Conservation (phyloP, 2,113 vertebrate species). For the Takifugu bimaculatus region DNA sequence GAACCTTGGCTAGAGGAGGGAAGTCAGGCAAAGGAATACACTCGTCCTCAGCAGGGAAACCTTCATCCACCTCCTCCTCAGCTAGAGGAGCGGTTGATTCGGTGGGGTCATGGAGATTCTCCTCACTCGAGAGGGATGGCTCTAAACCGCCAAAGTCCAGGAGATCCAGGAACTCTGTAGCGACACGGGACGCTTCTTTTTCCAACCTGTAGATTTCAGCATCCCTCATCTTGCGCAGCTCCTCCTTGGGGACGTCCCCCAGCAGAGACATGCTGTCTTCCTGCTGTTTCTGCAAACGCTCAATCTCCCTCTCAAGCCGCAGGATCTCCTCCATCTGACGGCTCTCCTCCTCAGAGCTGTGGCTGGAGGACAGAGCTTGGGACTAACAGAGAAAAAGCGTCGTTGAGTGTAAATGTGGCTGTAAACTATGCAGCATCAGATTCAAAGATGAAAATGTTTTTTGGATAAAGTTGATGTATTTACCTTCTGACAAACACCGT, state of each 20-base stretch:
- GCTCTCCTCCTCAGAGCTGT: constrained; percentile 81
- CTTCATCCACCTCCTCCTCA: constrained; percentile 84
- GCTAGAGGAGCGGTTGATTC: constrained; percentile 79
- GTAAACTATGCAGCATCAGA: too few relatives aligned
- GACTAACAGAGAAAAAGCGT: neutral
- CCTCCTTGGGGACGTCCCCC: constrained; percentile 75
- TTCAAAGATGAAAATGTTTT: too few relatives aligned
- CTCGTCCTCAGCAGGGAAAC: constrained; percentile 82
- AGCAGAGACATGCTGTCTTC: constrained; percentile 83
- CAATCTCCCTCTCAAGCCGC: constrained; percentile 86
- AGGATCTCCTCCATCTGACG: constrained; percentile 91
- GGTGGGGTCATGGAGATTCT: constrained; percentile 79
- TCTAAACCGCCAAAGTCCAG: constrained; percentile 86
- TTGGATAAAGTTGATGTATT: neutral
- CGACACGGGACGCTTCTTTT: constrained; percentile 86
- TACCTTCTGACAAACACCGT: constrained; percentile 65
- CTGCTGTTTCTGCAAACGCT: constrained; percentile 84
- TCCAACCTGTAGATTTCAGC: constrained; percentile 85
- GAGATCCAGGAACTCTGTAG: constrained; percentile 86
- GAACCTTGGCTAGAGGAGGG: constrained; percentile 52
- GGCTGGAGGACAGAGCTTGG: constrained; percentile 42
- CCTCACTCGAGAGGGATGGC: constrained; percentile 78
- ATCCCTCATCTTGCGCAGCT: constrained; percentile 79
- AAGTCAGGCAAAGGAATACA: constrained; percentile 70
- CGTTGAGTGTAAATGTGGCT: neutral